A percentile compares a stretch with the other conserved stretches of the same genome.
Conservation (phyloP, 1,140 invertebrate genomes). For the Tetragonula clypearis region DNA sequence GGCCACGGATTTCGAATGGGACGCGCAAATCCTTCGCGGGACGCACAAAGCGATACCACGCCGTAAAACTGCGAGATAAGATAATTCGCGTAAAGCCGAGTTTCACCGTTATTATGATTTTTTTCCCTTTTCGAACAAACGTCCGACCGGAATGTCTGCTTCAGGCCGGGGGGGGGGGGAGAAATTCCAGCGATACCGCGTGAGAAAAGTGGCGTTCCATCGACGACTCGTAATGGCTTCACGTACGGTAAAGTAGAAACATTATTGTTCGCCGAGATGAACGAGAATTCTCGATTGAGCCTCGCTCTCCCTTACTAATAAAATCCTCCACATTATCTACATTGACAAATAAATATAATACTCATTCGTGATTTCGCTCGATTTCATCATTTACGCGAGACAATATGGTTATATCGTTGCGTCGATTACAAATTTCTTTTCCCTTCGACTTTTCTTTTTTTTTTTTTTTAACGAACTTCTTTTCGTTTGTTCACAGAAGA, state of each 20-base stretch:
- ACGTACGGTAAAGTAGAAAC: background rate
- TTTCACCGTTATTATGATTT: slow-evolving; percentile 38
- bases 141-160: background rate
- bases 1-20: background rate
- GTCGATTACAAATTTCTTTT: too few relatives aligned
- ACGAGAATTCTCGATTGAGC: background rate
- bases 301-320: too few relatives aligned
- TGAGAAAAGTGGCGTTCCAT: slow-evolving; percentile 15
- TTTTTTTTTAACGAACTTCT: too few relatives aligned
- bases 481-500: too few relatives aligned
- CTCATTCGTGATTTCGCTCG: too few relatives aligned
- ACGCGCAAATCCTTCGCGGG: slow-evolving; percentile 12
- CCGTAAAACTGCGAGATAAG: slow-evolving; percentile 36
- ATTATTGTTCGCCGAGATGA: slow-evolving; percentile 13
- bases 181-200: background rate
- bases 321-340: too few relatives aligned
- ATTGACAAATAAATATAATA: too few relatives aligned
- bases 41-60: slow-evolving; percentile 6
- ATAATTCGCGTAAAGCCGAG: slow-evolving; percentile 30
- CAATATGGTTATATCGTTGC: too few relatives aligned
- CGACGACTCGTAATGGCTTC: background rate
- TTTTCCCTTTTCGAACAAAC: background rate
- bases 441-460: too few relatives aligned
- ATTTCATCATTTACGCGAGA: too few relatives aligned
- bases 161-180: too few relatives aligned